These are phyloP conservation scores for Platyrinchus mystaceus DNA, from an alignment of 2,797 vertebrate genomes.

Conservation along the genomic window DNA sequence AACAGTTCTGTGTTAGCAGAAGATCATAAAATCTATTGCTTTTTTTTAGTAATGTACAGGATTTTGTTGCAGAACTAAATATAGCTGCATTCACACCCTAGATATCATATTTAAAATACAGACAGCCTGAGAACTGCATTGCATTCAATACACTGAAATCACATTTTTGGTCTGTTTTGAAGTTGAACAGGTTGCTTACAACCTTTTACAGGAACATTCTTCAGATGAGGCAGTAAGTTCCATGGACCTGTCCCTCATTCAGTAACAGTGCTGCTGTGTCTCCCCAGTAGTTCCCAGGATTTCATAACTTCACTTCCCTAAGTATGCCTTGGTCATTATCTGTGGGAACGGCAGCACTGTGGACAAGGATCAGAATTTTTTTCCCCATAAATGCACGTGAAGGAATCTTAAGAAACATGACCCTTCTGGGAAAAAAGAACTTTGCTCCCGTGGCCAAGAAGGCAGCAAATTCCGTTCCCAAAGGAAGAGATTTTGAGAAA, in stretches of 20 bases:
- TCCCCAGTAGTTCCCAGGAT: not conserved
- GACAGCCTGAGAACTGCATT: not conserved
- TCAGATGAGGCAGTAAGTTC: not conserved
- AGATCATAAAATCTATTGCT: not conserved
- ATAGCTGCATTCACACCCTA: not conserved
- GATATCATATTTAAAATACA: not conserved
- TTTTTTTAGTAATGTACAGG: not conserved
- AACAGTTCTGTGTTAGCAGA: not conserved
- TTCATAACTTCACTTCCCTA: not conserved
- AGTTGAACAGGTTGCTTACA: not conserved
- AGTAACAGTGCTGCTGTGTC: not conserved
- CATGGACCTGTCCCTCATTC: not conserved
- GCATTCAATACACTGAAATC: accelerated
- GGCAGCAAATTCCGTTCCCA: not conserved
- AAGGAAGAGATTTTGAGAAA: not conserved
- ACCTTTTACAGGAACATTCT: not conserved
- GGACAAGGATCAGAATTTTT: not conserved
- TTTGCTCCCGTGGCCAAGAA: not conserved
- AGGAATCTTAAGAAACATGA: not conserved
- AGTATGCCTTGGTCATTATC: not conserved
- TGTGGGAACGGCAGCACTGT: not conserved
- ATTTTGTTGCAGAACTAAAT: not conserved
- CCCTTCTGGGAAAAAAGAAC: not conserved
- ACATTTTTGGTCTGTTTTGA: not conserved
- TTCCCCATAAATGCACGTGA: accelerated